Evolutionary conservation across 2,797 vertebrate genomes (phyloP).

Genomic region (Manis pentadactyla): DNA sequence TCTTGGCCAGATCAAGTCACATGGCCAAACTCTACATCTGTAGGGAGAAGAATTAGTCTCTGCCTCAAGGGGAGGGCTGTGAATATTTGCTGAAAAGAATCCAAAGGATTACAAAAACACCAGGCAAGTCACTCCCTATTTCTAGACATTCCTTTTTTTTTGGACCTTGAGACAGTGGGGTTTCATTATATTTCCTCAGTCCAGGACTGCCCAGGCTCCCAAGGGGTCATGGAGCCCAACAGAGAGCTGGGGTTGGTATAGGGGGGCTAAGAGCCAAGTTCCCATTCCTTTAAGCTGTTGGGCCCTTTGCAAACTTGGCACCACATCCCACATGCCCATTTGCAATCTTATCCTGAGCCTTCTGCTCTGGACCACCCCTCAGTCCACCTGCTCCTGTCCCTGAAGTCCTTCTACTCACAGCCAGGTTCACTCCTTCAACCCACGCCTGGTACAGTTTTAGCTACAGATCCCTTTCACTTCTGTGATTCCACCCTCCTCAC

Average conservation of each 20-base stretch:
- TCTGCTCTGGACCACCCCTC: not conserved
- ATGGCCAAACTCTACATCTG: not conserved
- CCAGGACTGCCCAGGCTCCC: not conserved
- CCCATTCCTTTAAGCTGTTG: not conserved
- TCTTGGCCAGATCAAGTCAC: not conserved
- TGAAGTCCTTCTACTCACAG: not conserved
- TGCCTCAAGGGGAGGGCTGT: not conserved
- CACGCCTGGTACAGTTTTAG: not conserved
- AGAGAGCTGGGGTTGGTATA: not conserved
- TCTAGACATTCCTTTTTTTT: not conserved
- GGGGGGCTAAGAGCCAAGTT: not conserved
- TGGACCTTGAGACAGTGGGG: rapidly evolving
- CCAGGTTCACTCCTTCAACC: not conserved
- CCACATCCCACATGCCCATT: no score
- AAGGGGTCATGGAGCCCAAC: no score
- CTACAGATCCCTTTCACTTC: not conserved
- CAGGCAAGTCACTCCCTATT: not conserved
- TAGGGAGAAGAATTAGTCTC: not conserved
- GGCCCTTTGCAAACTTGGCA: not conserved
- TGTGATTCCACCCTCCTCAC: not conserved
- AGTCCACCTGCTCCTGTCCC: not conserved
- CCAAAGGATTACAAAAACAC: not conserved
- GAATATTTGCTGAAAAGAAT: not conserved
- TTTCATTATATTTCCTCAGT: not conserved
- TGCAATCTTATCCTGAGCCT: not conserved